A percentile compares a stretch with the other conserved stretches of the same genome.
phyloP scores from a whole-genome alignment of 2,113 vertebrate species.

The Peromyscus polionotus region DNA sequence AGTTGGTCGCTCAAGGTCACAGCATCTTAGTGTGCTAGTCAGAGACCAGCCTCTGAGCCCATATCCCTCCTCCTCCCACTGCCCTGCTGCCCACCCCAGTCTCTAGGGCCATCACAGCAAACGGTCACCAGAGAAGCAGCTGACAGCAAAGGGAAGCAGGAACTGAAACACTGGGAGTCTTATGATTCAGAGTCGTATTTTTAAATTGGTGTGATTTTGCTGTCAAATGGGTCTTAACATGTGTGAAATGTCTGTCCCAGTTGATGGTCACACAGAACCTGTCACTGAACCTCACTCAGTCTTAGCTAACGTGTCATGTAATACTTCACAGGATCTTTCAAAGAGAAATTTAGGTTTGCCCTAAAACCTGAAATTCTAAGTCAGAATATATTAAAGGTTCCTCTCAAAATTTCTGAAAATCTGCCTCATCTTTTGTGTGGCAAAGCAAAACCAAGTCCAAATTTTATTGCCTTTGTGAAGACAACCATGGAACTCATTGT shows the following conservation, averaged over 20 bases:
- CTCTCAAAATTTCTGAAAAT: slow-evolving; percentile 6
- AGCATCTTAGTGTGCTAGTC: neutral
- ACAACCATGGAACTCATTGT: neutral
- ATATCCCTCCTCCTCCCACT: neutral
- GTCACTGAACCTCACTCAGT: neutral
- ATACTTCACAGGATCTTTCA: slow-evolving; percentile 4
- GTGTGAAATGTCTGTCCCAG: neutral
- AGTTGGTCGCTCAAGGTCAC: slow-evolving; percentile 31
- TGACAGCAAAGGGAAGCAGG: neutral
- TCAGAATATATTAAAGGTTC: neutral
- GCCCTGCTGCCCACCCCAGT: neutral
- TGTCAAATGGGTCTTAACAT: neutral
- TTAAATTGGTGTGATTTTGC: neutral
- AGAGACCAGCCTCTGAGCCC: neutral
- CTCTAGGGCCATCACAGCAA: neutral
- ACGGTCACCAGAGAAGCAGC: neutral
- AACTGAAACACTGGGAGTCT: neutral
- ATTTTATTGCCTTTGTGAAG: neutral
- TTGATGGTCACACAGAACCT: neutral
- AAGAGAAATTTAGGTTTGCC: neutral
- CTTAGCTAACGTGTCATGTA: neutral
- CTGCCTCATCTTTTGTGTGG: neutral
- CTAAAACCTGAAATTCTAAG: neutral
- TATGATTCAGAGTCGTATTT: neutral
- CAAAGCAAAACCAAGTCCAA: neutral